A percentile compares a stretch with the other conserved stretches of the same genome.
These are phyloP conservation scores for Drosophila mayaguana DNA, from an alignment of 2,888 invertebrate genomes.

Conservation along the genomic window DNA sequence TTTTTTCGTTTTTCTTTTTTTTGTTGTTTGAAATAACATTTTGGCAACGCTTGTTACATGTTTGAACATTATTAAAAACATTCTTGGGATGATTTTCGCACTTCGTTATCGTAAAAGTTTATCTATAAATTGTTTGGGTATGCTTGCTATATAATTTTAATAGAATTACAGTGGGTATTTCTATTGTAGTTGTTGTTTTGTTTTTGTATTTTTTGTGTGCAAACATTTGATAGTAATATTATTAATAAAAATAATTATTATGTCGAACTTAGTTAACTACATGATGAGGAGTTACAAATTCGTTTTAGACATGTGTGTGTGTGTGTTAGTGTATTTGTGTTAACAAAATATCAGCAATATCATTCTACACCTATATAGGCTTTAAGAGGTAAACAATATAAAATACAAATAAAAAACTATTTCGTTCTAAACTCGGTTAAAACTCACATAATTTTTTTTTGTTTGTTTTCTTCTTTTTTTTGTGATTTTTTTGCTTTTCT, in stretches of 20 bases:
- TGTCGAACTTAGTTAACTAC: slow-evolving; percentile 47
- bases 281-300: slow-evolving; percentile 66
- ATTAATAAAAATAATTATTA: slow-evolving; percentile 15
- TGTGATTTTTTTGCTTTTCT: background rate
- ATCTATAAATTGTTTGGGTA: slow-evolving; percentile 22
- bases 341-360: slow-evolving; percentile 48
- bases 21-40: slow-evolving; percentile 61
- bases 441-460: slow-evolving; percentile 25
- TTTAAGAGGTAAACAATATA: slow-evolving; percentile 37
- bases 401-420: slow-evolving; percentile 32
- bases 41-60: slow-evolving; percentile 79
- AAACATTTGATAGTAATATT: slow-evolving; percentile 2
- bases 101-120: slow-evolving; percentile 43
- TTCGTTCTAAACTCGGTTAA: slow-evolving; percentile 31
- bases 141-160: slow-evolving; percentile 14
- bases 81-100: slow-evolving; percentile 60
- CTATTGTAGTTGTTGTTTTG: background rate
- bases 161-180: slow-evolving; percentile 22
- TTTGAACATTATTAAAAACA: slow-evolving; percentile 50
- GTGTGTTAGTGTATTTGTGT: slow-evolving; percentile 37
- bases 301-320: slow-evolving; percentile 47
- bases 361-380: slow-evolving; percentile 33
- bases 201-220: background rate
- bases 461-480: background rate
- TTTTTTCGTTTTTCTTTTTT: slow-evolving; percentile 52